These are phyloP conservation scores for Phasia obesa DNA, from an alignment of 2,888 invertebrate species.

Conservation along the genomic window DNA sequence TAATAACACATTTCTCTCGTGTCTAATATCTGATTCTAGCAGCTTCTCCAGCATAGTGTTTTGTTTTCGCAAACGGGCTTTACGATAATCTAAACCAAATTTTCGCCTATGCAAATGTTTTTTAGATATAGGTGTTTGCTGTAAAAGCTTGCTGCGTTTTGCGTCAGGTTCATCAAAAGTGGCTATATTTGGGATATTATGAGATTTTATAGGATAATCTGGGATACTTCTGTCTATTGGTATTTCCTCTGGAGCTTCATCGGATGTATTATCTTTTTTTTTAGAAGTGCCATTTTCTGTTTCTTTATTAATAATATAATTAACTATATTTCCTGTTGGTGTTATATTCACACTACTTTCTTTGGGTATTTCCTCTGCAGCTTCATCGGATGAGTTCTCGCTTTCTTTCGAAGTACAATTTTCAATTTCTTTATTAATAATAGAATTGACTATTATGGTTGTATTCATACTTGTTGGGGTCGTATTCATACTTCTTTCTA, in stretches of 20 bases:
- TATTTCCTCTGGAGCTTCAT: slow-evolving; percentile 76
- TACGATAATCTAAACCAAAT: slow-evolving; percentile 78
- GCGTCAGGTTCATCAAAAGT: not conserved
- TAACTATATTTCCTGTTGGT: not conserved
- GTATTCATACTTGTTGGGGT: no score
- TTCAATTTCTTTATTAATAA: no score
- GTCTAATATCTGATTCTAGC: slow-evolving; percentile 89
- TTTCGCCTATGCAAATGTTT: slow-evolving; percentile 19
- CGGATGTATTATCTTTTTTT: slow-evolving; percentile 66
- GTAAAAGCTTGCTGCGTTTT: not conserved
- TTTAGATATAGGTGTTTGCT: not conserved
- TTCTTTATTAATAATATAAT: no score
- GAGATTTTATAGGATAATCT: not conserved
- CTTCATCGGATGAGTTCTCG: no score
- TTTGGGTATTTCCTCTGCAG: no score
- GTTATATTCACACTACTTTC: not conserved
- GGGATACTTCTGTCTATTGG: slow-evolving; percentile 72
- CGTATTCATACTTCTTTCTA: no score
- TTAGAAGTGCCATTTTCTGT: not conserved
- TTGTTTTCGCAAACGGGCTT: slow-evolving; percentile 75
- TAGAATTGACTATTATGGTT: no score
- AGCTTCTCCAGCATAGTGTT: slow-evolving; percentile 87
- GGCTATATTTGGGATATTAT: not conserved
- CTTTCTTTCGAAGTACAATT: no score
- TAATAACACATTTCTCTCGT: slow-evolving; percentile 92